These are phyloP conservation scores for Carcharodon carcharias DNA, from an alignment of 2,797 vertebrate species.

Conservation along the genomic window DNA sequence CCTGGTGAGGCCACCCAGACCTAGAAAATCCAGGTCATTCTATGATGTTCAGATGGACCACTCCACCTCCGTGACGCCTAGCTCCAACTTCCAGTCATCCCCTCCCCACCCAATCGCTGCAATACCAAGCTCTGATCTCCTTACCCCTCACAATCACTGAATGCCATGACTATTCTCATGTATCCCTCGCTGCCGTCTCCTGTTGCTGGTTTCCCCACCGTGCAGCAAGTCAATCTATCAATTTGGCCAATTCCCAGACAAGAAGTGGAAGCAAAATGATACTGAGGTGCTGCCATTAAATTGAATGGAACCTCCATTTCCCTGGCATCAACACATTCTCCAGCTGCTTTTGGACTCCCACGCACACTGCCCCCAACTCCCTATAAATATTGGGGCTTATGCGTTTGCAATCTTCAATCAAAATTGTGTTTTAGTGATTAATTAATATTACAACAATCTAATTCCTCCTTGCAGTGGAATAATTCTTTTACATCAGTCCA, in stretches of 20 bases:
- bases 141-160: neutral
- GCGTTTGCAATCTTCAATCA: neutral
- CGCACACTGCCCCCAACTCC: too few species aligned
- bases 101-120: neutral
- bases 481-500: too few species aligned
- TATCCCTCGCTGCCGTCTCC: neutral
- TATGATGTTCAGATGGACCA: neutral
- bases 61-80: neutral
- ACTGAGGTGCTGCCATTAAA: neutral
- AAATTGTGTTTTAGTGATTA: too few species aligned
- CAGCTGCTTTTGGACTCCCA: neutral
- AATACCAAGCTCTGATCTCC: neutral
- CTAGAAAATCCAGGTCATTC: neutral
- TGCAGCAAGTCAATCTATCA: neutral
- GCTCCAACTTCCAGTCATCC: neutral
- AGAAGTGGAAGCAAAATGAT: neutral
- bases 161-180: too few species aligned
- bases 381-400: neutral
- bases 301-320: neutral
- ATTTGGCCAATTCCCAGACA: neutral
- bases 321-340: neutral
- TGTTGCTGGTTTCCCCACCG: neutral
- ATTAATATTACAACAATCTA: neutral
- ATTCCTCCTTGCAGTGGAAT: neutral
- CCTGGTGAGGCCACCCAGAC: neutral